Evolutionary conservation across 2,113 vertebrate genomes (phyloP).

Genomic region (Dicaeum eximium): DNA sequence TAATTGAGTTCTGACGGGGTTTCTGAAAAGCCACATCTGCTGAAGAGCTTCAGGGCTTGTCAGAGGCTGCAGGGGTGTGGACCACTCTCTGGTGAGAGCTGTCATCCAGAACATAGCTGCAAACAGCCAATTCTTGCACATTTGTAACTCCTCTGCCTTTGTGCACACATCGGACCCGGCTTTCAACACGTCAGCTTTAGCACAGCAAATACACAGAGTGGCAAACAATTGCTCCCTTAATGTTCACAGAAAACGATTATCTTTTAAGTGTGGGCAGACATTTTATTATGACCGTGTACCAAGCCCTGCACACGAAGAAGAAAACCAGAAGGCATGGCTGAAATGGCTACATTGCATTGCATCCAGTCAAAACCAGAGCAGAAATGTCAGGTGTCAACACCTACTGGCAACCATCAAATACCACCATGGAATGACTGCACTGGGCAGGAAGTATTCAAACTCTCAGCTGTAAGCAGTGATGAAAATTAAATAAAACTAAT

Average conservation of each 20-base stretch:
- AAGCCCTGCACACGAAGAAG: background rate
- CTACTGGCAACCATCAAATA: background rate
- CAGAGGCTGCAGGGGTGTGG: background rate
- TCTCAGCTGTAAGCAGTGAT: background rate
- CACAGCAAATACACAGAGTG: background rate
- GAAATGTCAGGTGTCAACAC: background rate
- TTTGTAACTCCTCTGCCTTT: background rate
- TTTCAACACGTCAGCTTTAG: background rate
- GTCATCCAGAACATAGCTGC: background rate
- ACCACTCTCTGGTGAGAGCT: background rate
- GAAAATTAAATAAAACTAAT: background rate
- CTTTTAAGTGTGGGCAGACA: background rate
- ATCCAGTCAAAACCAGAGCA: background rate
- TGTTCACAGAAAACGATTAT: background rate
- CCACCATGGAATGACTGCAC: background rate
- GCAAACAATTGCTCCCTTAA: background rate
- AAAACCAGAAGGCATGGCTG: background rate
- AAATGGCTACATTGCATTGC: background rate
- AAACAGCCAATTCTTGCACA: background rate
- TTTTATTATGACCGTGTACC: background rate
- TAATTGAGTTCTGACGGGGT: background rate
- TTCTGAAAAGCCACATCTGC: slow-evolving; percentile 14
- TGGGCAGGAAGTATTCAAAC: background rate
- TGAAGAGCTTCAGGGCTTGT: background rate
- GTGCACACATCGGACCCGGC: rapidly evolving